phyloP scores from a whole-genome alignment of 1,140 invertebrate species.

The Zaprionus vittiger region DNA sequence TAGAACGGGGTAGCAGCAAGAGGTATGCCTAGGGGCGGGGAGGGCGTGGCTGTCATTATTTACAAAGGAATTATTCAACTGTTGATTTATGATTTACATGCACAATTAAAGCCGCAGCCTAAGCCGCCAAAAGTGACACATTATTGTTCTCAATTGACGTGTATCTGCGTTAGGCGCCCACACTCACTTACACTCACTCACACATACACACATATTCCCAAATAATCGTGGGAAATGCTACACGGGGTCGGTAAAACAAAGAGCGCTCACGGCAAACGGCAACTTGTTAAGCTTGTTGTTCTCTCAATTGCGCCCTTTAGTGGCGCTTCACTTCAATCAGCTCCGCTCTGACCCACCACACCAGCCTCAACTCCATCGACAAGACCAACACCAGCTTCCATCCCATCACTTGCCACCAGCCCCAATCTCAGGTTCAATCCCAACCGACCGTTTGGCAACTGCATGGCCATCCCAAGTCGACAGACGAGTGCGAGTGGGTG shows the following conservation, averaged over 20 bases:
- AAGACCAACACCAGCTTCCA: neutral
- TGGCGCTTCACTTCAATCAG: slow-evolving; percentile 53
- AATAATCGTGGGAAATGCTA: slow-evolving; percentile 22
- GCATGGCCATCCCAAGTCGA: slow-evolving; percentile 15
- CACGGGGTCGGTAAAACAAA: slow-evolving; percentile 27
- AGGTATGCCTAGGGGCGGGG: neutral
- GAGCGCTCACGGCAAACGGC: slow-evolving; percentile 44
- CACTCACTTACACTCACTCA: slow-evolving; percentile 4
- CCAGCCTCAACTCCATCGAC: neutral
- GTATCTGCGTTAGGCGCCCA: slow-evolving; percentile 1
- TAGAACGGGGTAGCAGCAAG: neutral
- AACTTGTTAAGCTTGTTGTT: slow-evolving; percentile 78
- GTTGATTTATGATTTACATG: slow-evolving; percentile 74
- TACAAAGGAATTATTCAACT: slow-evolving; percentile 57
- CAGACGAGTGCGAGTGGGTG: slow-evolving; percentile 21
- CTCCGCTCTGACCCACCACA: slow-evolving; percentile 12
- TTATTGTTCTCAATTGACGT: slow-evolving; percentile 61
- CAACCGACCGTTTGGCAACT: slow-evolving; percentile 41
- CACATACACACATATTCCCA: neutral
- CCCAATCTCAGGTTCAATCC: slow-evolving; percentile 2
- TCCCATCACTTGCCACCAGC: neutral
- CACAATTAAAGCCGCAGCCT: slow-evolving; percentile 54
- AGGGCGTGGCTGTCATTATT: slow-evolving; percentile 9
- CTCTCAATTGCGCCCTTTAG: slow-evolving; percentile 68
- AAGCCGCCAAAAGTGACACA: slow-evolving; percentile 64